A percentile compares a stretch with the other conserved stretches of the same genome.
These are phyloP conservation scores for Eublepharis macularius DNA, from an alignment of 2,113 vertebrate genomes.

Conservation along the genomic window DNA sequence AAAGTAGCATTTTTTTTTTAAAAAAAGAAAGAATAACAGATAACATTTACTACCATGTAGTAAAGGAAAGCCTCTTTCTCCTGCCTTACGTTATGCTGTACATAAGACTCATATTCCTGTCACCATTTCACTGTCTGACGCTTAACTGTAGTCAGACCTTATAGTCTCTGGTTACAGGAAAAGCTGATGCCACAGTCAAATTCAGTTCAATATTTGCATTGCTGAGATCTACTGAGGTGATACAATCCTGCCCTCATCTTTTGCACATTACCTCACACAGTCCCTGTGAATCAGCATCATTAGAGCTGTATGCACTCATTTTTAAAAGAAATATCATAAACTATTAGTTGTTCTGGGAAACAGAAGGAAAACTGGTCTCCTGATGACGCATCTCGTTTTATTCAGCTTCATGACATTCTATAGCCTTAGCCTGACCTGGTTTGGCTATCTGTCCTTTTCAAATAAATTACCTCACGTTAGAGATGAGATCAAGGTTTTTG, in stretches of 20 bases:
- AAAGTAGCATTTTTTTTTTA: not conserved
- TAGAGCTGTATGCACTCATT: conserved; percentile 76
- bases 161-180: conserved; percentile 66
- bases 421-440: not conserved
- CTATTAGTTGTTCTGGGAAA: conserved; percentile 60
- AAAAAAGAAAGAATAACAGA: not conserved
- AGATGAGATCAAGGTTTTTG: conserved; percentile 3
- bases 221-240: conserved; percentile 69
- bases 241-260: conserved; percentile 62
- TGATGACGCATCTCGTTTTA: conserved; percentile 32
- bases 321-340: conserved; percentile 54
- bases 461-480: not conserved
- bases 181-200: conserved; percentile 72
- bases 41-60: not conserved
- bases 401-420: conserved; percentile 27
- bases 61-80: not conserved
- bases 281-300: conserved; percentile 79
- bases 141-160: conserved; percentile 42
- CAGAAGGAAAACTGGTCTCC: conserved; percentile 7
- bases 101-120: conserved; percentile 20
- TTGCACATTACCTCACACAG: conserved; percentile 76
- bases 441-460: not conserved
- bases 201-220: conserved; percentile 64
- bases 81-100: not conserved
- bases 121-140: conserved; percentile 1